Conservation (phyloP, 2,888 invertebrate genomes). For the Epirrhoe tristata region DNA sequence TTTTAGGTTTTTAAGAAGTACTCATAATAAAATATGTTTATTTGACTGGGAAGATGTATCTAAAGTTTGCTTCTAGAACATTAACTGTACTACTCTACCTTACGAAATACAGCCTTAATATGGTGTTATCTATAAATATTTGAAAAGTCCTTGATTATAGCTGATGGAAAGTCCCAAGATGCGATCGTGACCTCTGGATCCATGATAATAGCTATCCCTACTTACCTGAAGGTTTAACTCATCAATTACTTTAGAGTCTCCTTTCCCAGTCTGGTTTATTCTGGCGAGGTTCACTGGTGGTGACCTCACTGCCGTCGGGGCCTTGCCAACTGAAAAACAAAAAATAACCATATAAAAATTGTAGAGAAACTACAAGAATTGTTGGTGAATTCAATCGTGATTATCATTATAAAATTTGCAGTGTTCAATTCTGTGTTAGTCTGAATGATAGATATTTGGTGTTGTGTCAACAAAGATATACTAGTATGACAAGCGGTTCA, state of each 20-base stretch:
- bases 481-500: neutral
- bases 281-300: slow-evolving; percentile 74
- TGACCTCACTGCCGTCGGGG: slow-evolving; percentile 62
- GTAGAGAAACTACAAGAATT: neutral
- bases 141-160: neutral
- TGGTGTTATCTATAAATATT: no score
- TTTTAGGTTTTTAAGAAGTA: neutral
- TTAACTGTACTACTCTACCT: no score
- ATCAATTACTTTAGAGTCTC: slow-evolving; percentile 78
- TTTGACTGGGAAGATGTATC: no score
- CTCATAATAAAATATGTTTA: no score
- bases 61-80: no score
- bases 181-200: slow-evolving; percentile 17
- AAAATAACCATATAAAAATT: slow-evolving; percentile 8
- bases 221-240: slow-evolving; percentile 78
- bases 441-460: neutral
- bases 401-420: neutral
- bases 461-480: neutral
- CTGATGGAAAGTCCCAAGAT: slow-evolving; percentile 5
- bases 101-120: no score
- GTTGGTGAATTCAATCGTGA: neutral
- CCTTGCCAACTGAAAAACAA: slow-evolving; percentile 71
- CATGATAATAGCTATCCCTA: slow-evolving; percentile 24
- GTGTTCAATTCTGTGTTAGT: neutral
- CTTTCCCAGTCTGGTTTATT: slow-evolving; percentile 77